Percentiles rank a stretch among this genome's conserved stretches.
Conservation (phyloP, 1,140 invertebrate genomes). For the Drosophila serrata region DNA sequence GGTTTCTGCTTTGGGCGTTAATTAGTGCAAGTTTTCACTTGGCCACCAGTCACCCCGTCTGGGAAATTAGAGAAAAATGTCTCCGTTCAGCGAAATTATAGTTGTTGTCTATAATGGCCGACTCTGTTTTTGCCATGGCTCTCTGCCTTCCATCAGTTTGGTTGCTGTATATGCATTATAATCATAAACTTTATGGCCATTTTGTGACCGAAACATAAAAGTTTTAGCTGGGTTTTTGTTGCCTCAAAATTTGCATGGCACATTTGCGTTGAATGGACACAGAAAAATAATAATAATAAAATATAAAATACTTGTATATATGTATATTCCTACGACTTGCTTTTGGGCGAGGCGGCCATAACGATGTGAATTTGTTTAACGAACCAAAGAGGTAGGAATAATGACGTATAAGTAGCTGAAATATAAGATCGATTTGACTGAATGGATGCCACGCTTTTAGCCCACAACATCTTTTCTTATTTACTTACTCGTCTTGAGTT, state of each 20-base stretch:
- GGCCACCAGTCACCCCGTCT: constrained; percentile 23
- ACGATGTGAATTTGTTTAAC: constrained; percentile 27
- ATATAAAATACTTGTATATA: constrained; percentile 32
- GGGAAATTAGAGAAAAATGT: constrained; percentile 74
- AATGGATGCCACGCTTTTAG: constrained; percentile 30
- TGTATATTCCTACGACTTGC: constrained; percentile 19
- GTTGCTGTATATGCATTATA: constrained; percentile 50
- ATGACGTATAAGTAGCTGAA: constrained; percentile 38
- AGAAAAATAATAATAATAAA: constrained; percentile 15
- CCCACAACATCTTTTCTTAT: constrained; percentile 19
- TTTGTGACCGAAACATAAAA: constrained; percentile 69
- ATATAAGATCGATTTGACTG: constrained; percentile 31
- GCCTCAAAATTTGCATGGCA: constrained; percentile 45
- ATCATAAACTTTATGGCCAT: constrained; percentile 80
- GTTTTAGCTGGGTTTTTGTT: constrained; percentile 35
- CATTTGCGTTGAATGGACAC: constrained; percentile 42
- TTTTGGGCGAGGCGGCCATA: constrained; percentile 37
- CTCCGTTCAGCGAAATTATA: constrained; percentile 43
- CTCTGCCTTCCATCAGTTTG: constrained; percentile 11
- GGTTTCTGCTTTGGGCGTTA: constrained; percentile 41
- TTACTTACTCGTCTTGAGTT: constrained; percentile 3
- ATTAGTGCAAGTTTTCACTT: constrained; percentile 77
- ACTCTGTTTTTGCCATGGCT: constrained; percentile 49
- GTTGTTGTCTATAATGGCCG: constrained; percentile 44
- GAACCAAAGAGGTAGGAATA: constrained; percentile 6